Conservation (phyloP, 2,797 vertebrate genomes). For the Toxotes lorentzi region DNA sequence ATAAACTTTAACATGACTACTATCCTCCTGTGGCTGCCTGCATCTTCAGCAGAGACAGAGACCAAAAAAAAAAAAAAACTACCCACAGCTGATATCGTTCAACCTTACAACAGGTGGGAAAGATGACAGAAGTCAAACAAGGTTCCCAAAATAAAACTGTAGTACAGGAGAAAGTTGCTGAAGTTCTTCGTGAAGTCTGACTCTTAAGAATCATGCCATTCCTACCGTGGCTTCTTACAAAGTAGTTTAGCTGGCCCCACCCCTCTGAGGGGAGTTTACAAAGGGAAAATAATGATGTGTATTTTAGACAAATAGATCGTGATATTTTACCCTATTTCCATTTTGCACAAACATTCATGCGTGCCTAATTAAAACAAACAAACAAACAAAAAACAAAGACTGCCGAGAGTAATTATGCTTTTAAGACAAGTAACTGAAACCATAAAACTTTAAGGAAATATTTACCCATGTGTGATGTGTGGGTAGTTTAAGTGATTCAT, state of each 20-base stretch:
- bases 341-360: not conserved
- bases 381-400: not conserved
- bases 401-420: not conserved
- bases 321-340: not conserved
- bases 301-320: not conserved
- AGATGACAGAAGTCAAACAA: not conserved
- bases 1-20: not conserved
- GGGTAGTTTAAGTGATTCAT: not conserved
- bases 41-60: not conserved
- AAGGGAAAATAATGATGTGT: not conserved
- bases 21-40: not conserved
- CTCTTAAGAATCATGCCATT: slow-evolving; percentile 11
- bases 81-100: slow-evolving; percentile 54
- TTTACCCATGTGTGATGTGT: not conserved
- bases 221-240: slow-evolving; percentile 25
- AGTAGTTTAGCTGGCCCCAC: slow-evolving; percentile 14
- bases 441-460: slow-evolving; percentile 1
- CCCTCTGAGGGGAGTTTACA: slow-evolving; percentile 24
- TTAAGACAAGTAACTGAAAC: slow-evolving; percentile 15
- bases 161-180: not conserved
- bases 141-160: not conserved
- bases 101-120: slow-evolving; percentile 1
- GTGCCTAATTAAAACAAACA: not conserved
- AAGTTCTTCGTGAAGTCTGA: slow-evolving; percentile 18
- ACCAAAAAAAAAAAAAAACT: not conserved